Percentiles rank a stretch among this genome's conserved stretches.
Evolutionary conservation across 2,797 vertebrate species (phyloP).

Genomic region (Bufotes viridis): DNA sequence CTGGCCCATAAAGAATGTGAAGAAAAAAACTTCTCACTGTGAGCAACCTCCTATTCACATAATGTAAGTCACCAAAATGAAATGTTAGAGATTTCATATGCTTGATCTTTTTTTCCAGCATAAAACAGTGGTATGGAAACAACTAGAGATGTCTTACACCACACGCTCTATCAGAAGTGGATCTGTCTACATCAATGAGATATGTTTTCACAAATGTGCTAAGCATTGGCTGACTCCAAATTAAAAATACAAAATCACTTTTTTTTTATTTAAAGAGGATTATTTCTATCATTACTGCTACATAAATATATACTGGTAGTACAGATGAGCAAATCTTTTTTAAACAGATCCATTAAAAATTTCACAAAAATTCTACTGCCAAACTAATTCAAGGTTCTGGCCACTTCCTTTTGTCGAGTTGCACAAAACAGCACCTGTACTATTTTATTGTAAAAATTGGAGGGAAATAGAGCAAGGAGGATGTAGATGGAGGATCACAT

Average conservation of each 20-base stretch:
- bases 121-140: neutral
- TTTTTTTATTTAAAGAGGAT: too few relatives aligned
- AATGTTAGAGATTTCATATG: neutral
- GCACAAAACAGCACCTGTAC: too few relatives aligned
- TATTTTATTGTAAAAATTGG: too few relatives aligned
- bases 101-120: neutral
- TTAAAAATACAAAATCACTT: neutral
- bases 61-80: slow-evolving; percentile 1
- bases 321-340: neutral
- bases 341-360: too few relatives aligned
- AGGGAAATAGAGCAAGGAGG: too few relatives aligned
- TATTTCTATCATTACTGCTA: too few relatives aligned
- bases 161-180: neutral
- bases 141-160: neutral
- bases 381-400: too few relatives aligned
- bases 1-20: neutral
- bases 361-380: too few relatives aligned
- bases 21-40: neutral
- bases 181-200: neutral
- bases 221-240: neutral
- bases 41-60: neutral
- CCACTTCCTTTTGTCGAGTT: too few relatives aligned
- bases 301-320: too few relatives aligned
- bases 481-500: too few relatives aligned
- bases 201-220: neutral